Conservation (phyloP, 37 sponge, comb jelly and placozoan genomes). For the Tethya wilhelma region DNA sequence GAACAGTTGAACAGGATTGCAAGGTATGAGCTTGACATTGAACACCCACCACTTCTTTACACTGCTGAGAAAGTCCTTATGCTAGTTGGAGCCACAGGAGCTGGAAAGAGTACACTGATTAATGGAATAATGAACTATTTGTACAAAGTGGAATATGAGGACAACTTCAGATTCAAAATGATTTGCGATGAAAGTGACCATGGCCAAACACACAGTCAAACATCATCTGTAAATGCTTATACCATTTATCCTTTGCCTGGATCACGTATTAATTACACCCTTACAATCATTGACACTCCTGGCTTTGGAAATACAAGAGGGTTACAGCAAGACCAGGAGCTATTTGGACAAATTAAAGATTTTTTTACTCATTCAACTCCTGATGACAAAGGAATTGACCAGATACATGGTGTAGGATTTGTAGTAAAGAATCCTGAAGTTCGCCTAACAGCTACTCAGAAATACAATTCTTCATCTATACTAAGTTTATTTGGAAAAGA, state of each 20-base stretch:
- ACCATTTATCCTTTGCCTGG: slow-evolving; percentile 31
- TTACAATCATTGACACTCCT: slow-evolving; percentile 81
- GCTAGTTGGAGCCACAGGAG: slow-evolving; percentile 84
- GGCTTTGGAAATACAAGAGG: slow-evolving; percentile 83
- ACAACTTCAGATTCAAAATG: slow-evolving; percentile 73
- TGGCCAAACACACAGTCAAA: slow-evolving; percentile 56
- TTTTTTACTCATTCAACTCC: slow-evolving; percentile 38
- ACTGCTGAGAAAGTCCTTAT: slow-evolving; percentile 69
- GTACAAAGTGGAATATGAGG: slow-evolving; percentile 71
- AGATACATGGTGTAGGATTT: slow-evolving; percentile 67
- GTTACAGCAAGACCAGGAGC: slow-evolving; percentile 44
- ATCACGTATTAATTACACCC: slow-evolving; percentile 29
- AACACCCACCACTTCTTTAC: too few relatives aligned
- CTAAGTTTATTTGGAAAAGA: slow-evolving; percentile 67
- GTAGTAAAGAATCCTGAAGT: slow-evolving; percentile 65
- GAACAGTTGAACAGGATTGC: too few relatives aligned
- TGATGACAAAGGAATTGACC: slow-evolving; percentile 60
- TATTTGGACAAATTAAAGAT: slow-evolving; percentile 46
- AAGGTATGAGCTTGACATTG: too few relatives aligned
- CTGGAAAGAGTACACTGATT: slow-evolving; percentile 82
- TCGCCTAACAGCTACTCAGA: slow-evolving; percentile 61
- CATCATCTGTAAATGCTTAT: slow-evolving; percentile 69
- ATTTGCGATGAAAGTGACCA: slow-evolving; percentile 25
- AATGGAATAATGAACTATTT: slow-evolving; percentile 79
- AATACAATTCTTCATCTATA: slow-evolving; percentile 67